Base-by-base conservation (phyloP, 2,113 vertebrate genomes). In the Rhineura floridana region DNA sequence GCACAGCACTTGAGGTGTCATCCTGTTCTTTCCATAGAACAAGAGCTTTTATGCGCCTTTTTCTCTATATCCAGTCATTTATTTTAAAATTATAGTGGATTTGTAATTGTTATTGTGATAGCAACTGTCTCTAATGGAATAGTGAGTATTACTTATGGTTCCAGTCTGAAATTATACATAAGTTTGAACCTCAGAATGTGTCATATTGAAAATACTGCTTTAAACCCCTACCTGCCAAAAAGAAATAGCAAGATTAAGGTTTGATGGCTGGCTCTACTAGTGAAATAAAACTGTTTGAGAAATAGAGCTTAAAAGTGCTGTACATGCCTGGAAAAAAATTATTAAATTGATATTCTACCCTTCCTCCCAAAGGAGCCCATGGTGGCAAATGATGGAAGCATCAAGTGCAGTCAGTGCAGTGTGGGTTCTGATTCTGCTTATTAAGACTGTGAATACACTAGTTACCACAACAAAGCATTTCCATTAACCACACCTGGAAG, bases 261-360 rank as follows among this genome's bases (percentile, higher is more conserved):
- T 92, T 91, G 78, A 76, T 90, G 87, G 85, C 87, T 94, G 86
- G 86, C 91, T 95, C 92, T 80, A 81, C 70, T 89, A 89, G 73
- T 87, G 85, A 91, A 93, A 89, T 93, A 92, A 95, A 94, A 92
- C 84, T 93, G 85, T 1, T 4, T 90, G 93, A 94, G 93, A 96
- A 96, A 94, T 93, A 44, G 90, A 95, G 92, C 94, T 95, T 95
- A 73, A 86, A 94, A 95, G 88, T 89, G 91, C 93, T 94, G 86
- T 85, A 88, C 89, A 90, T 87, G 91, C 83, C 87, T 94, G 77
- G 81, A 93, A 91, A 93, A 59, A 12, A 59, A 59, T 17, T 59
- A 59, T 12, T 59, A 59, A 21, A 21, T 21, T 55, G 6, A 5
- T 59, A 21, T 59, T 59, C 55, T n/a, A n/a, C 55, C 17, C 15